These are phyloP conservation scores for Hiodon alosoides DNA, from an alignment of 2,113 vertebrate genomes.

Conservation along the genomic window DNA sequence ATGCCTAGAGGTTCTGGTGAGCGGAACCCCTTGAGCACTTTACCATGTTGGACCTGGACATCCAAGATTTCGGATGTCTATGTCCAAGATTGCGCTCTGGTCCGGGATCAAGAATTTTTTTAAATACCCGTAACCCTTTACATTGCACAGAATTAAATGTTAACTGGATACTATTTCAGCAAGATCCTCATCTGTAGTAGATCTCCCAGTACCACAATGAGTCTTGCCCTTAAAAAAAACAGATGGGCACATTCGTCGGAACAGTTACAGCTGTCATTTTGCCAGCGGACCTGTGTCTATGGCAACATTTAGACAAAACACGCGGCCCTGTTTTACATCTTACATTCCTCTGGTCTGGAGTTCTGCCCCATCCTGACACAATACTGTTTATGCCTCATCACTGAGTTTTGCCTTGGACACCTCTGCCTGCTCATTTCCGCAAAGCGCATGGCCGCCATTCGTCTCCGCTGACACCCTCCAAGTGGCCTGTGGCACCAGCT, in stretches of 20 bases:
- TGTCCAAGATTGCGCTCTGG: no score
- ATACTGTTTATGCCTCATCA: background rate
- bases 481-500: background rate
- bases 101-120: no score
- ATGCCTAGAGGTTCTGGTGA: slow-evolving; percentile 4
- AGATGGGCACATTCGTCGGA: background rate
- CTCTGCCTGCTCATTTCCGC: background rate
- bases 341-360: background rate
- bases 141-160: no score
- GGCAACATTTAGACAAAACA: background rate
- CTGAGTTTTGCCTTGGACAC: background rate
- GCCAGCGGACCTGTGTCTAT: slow-evolving; percentile 9
- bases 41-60: background rate
- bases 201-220: background rate
- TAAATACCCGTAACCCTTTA: no score
- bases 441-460: background rate
- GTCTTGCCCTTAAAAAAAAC: background rate
- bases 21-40: slow-evolving; percentile 1
- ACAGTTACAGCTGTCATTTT: slow-evolving; percentile 3
- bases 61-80: background rate
- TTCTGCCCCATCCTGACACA: background rate
- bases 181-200: background rate
- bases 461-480: background rate
- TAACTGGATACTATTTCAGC: no score
- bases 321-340: slow-evolving; percentile 2